Evolutionary conservation across 2,113 vertebrate species (phyloP).

Genomic region (Circaetus cinerascens): DNA sequence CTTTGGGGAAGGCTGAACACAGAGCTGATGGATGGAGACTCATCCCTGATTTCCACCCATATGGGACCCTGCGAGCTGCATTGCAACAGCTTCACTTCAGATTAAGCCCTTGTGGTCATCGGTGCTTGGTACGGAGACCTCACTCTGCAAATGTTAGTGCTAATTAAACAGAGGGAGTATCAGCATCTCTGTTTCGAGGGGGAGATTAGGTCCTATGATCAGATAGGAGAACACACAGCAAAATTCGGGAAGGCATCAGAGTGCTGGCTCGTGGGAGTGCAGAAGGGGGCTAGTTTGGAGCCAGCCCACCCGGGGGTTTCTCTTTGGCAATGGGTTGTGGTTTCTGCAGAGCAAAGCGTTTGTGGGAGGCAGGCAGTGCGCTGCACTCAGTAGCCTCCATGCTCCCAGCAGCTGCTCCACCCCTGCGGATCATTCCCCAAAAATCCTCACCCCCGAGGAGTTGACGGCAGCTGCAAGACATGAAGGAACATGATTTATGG

Average conservation of each 20-base stretch:
- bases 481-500: not conserved
- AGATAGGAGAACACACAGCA: not conserved
- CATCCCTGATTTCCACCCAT: not conserved
- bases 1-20: not conserved
- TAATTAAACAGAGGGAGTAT: not conserved
- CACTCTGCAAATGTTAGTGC: not conserved
- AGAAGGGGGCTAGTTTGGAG: not conserved
- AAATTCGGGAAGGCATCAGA: fast-evolving
- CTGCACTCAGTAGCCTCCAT: not conserved
- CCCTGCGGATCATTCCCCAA: not conserved
- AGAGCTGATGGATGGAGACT: not conserved
- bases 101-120: not conserved
- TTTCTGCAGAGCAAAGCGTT: not conserved
- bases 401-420: fast-evolving
- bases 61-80: not conserved
- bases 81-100: not conserved
- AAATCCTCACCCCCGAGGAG: not conserved
- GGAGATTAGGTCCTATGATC: not conserved
- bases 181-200: not conserved
- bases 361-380: fast-evolving
- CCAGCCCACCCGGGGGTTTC: not conserved
- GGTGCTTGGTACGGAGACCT: not conserved
- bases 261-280: not conserved
- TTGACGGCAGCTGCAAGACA: fast-evolving
- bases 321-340: not conserved